These are phyloP conservation scores for Branchellion lobata DNA, from an alignment of 2,888 invertebrate species.

Conservation along the genomic window DNA sequence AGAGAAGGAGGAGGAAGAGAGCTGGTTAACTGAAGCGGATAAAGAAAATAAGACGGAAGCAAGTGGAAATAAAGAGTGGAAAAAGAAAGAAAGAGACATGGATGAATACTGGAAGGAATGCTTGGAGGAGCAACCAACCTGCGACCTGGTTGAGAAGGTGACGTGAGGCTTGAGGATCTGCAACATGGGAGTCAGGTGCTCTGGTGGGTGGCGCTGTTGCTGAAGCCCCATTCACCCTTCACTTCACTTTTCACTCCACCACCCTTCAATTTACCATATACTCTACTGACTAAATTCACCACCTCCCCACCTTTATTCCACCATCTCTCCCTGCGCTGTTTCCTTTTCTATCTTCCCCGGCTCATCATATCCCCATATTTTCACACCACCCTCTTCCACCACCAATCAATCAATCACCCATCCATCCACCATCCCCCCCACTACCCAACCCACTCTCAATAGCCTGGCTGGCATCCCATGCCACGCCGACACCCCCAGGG, in stretches of 20 bases:
- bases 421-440: background rate
- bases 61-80: too few relatives aligned
- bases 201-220: background rate
- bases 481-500: slow-evolving; percentile 71
- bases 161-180: background rate
- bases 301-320: background rate
- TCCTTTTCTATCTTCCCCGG: background rate
- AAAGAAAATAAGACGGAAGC: too few relatives aligned
- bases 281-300: too few relatives aligned
- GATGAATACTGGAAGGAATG: too few relatives aligned
- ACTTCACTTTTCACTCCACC: too few relatives aligned
- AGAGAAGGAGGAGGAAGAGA: too few relatives aligned
- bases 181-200: background rate
- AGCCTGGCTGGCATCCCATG: slow-evolving; percentile 72
- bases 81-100: too few relatives aligned
- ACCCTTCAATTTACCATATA: too few relatives aligned
- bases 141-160: background rate
- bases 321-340: background rate
- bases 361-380: background rate
- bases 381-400: background rate
- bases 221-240: too few relatives aligned
- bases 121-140: too few relatives aligned
- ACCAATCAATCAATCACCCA: background rate
- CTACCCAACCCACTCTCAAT: slow-evolving; percentile 52
- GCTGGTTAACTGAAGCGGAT: too few relatives aligned